Base-by-base conservation (phyloP, 2,797 vertebrate species). In the Otolemur crassicaudatus region DNA sequence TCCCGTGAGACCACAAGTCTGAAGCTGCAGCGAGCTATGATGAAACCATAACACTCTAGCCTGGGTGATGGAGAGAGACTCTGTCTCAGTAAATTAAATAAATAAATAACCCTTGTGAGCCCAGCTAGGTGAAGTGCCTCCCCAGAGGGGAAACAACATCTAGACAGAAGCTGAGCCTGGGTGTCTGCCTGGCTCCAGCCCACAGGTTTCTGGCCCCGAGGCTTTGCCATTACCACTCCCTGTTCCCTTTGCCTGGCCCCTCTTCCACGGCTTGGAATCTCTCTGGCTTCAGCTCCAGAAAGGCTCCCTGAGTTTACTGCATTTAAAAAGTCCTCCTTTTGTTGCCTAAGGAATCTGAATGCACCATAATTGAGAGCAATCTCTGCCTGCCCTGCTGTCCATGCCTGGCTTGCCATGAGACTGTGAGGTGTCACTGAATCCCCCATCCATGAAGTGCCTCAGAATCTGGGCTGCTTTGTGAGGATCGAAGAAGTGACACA, bases 221-320 rank as follows among this genome's bases (percentile, higher is more conserved):
- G 43, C 53, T 0, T 2, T 1, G 1, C 1, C 49, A 16, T 53
- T 9, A 58, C 17, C 31, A 2, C n/a, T 37, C n/a, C 23, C 37
- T 7, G 27, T 20, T 19, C 65, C 27, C 73, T 19, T 31, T 67
- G 37, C 49, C 53, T 19, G 6, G 29, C 11, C 10, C 20, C 25
- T 46, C 56, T 77, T 82, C 46, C 2, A 0, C 1, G 17, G 23
- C 65, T 4, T 8, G 31, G 73, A 31, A 60, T 37, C 70, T 58
- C 90, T 79, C 73, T 3, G 46, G 7, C 58, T 80, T 53, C 40
- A 12, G 60, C 27, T 37, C 31, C 60, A 40, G 56, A 22, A 25
- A 91, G 49, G 8, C 3, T 40, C 63, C 65, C 86, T 29, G 31
- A 9, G 37, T 81, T 49, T 58, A n/a, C 20, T 63, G 11, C 6